Base-by-base conservation (phyloP, 1,140 invertebrate species). In the Tigriopus japonicus region DNA sequence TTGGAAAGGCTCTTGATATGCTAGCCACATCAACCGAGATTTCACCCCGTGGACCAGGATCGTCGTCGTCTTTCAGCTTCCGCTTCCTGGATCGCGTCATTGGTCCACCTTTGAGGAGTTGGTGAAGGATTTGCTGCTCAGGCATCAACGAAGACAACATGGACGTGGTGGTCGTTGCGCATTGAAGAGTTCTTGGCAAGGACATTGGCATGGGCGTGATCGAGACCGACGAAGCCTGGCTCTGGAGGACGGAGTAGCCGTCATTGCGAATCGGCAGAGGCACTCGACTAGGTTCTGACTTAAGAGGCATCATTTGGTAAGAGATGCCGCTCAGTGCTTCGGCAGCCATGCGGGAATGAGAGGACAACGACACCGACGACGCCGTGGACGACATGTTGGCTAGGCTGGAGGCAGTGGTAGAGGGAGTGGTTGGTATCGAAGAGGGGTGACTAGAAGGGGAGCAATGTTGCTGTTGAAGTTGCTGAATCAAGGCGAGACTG, bases 41-140 rank as follows among this genome's bases (percentile, higher is more conserved):
- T 35, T 35, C 28, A 35, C 9, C 28, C 28, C 28, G 28, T 35
- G 28, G 28, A 9, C 9, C 28, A 9, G 28, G 28, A 35, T 17
- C 45, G 10, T 49, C 45, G 5, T 28, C 21, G 15, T 41, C 42
- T 40, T 28, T 13, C 42, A 61, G n/a, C 15, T 61, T 61, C 6
- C 59, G 14, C 41, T 61, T 61, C 10, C 59, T 5, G 19, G 59
- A 61, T 15, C 59, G 21, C n/a, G 59, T 61, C 23, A 61, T 21
- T 7, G 43, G 42, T 3, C 59, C 59, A n/a, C 35, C n/a, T 35
- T 35, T 3, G 28, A 35, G 28, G 28, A 35, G 28, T 35, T 35
- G 28, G 28, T 35, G 52, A 5, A 15, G 45, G 28, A 35, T 35
- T 35, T 51, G 45, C 15, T 10, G 3, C 45, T 51, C 45, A 3